Percentiles rank a stretch among this genome's conserved stretches.
Evolutionary conservation across 2,797 vertebrate species (phyloP).

Genomic region (Catamblyrhynchus diadema): DNA sequence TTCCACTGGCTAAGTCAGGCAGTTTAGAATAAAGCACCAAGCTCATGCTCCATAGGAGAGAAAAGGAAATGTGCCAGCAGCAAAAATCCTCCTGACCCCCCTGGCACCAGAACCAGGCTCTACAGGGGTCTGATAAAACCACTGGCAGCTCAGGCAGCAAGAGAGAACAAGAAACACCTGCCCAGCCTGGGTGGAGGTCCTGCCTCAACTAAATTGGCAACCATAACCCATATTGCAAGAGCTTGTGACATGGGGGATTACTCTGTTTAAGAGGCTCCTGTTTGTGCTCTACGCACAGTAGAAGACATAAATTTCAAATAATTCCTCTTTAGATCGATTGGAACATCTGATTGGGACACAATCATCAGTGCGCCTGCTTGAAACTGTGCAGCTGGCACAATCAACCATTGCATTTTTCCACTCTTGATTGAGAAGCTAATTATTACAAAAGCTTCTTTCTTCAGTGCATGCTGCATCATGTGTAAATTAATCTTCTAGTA

Average conservation of each 20-base stretch:
- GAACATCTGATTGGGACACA: neutral
- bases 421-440: neutral
- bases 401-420: neutral
- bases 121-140: neutral
- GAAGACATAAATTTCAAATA: neutral
- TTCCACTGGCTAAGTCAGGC: neutral
- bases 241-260: neutral
- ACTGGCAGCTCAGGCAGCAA: neutral
- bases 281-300: neutral
- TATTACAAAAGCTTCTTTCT: constrained; percentile 19
- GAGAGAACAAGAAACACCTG: neutral
- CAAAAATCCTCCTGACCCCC: neutral
- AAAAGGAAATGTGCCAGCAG: neutral
- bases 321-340: neutral
- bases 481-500: neutral
- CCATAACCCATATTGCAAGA: neutral
- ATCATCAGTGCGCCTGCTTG: neutral
- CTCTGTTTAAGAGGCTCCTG: neutral
- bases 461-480: neutral
- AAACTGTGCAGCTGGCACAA: neutral
- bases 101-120: neutral
- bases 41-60: rapidly evolving
- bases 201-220: neutral
- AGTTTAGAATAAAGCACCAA: neutral
- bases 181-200: neutral